A percentile compares a stretch with the other conserved stretches of the same genome.
Evolutionary conservation across 2,113 vertebrate genomes (phyloP).

Genomic region (Epinephelus fuscoguttatus): DNA sequence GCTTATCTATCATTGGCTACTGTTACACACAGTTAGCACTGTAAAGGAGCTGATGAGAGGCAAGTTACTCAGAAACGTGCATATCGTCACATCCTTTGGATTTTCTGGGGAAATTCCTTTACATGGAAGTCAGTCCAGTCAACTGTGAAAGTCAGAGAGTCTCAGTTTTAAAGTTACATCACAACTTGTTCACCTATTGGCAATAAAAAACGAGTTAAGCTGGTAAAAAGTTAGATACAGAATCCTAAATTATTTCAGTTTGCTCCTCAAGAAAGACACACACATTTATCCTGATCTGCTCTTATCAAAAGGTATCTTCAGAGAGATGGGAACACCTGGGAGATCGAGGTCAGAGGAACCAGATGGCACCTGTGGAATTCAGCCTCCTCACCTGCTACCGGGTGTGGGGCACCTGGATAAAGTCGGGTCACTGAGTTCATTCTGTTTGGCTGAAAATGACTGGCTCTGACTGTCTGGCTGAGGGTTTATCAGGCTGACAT

Average conservation of each 20-base stretch:
- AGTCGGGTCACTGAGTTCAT: conserved; percentile 46
- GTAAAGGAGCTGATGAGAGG: too few relatives aligned
- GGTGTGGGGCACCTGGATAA: conserved; percentile 59
- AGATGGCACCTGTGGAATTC: conserved; percentile 57
- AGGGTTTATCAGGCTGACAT: conserved; percentile 28
- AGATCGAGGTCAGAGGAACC: conserved; percentile 37
- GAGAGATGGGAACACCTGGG: conserved; percentile 61
- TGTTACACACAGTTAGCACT: too few relatives aligned
- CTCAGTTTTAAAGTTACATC: too few relatives aligned
- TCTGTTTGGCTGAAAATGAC: conserved; percentile 22
- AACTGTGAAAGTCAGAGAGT: too few relatives aligned
- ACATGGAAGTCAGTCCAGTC: too few relatives aligned
- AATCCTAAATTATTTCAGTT: conserved; percentile 1
- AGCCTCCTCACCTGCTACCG: conserved; percentile 37
- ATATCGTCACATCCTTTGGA: too few relatives aligned
- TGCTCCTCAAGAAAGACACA: not conserved
- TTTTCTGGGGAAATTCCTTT: too few relatives aligned
- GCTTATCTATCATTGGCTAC: too few relatives aligned
- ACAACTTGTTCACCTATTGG: too few relatives aligned
- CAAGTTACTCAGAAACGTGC: too few relatives aligned
- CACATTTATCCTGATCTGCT: conserved; percentile 48
- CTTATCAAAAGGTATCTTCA: conserved; percentile 29
- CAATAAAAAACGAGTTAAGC: too few relatives aligned
- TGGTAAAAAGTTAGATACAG: too few relatives aligned
- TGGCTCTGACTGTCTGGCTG: conserved; percentile 23